Evolutionary conservation across 2,113 vertebrate genomes (phyloP).

Genomic region (Hyperoodon ampullatus): DNA sequence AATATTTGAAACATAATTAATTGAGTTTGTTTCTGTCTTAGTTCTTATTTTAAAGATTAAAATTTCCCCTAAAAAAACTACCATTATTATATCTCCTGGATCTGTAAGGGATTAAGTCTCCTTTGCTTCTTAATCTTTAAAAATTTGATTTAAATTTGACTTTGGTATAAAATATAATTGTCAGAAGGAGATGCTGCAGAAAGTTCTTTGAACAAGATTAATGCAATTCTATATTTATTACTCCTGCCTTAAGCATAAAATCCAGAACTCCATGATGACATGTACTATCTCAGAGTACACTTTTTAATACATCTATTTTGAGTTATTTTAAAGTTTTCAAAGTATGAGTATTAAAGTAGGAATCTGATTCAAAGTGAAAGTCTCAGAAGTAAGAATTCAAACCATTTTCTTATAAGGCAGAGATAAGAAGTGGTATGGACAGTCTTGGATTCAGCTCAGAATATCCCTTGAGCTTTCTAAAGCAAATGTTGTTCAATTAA

Average conservation of each 20-base stretch:
- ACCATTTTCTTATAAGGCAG: conserved; percentile 33
- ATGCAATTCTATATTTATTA: conserved; percentile 74
- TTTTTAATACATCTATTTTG: conserved; percentile 69
- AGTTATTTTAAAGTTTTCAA: conserved; percentile 56
- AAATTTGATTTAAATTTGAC: conserved; percentile 52
- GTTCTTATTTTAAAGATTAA: conserved; percentile 60
- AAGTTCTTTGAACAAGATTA: conserved; percentile 75
- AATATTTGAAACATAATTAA: conserved; percentile 23
- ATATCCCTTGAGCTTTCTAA: conserved; percentile 59
- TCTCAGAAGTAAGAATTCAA: conserved; percentile 52
- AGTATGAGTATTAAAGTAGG: conserved; percentile 38
- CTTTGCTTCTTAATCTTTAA: conserved; percentile 42
- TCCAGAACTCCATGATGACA: conserved; percentile 59
- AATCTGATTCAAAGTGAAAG: conserved; percentile 64
- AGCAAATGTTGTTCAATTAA: conserved; percentile 45
- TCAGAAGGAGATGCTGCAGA: conserved; percentile 8
- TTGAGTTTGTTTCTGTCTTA: conserved; percentile 18
- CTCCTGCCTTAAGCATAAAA: conserved; percentile 70
- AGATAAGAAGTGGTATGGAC: conserved; percentile 7
- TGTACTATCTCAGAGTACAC: conserved; percentile 11
- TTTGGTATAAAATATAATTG: conserved; percentile 56
- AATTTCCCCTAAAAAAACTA: background rate
- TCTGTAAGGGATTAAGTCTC: conserved; percentile 49
- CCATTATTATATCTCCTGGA: background rate
- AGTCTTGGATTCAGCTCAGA: conserved; percentile 16